Evolutionary conservation across 2,797 vertebrate genomes (phyloP).

Genomic region (Glossophaga mutica): DNA sequence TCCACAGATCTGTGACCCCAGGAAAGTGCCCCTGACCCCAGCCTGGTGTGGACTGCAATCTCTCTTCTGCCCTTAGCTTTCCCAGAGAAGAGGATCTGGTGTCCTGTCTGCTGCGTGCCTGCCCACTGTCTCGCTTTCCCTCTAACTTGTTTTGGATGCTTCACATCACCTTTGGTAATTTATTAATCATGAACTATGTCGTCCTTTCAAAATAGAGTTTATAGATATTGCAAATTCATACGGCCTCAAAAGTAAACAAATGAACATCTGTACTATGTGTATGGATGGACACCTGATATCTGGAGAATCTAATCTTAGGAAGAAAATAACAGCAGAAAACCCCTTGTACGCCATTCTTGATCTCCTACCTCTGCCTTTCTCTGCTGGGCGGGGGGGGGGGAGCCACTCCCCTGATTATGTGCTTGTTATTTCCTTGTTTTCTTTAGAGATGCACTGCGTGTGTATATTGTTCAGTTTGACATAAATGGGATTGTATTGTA

Average conservation of each 20-base stretch:
- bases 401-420: background rate
- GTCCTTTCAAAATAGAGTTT: background rate
- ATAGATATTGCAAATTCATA: background rate
- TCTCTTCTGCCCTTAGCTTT: background rate
- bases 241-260: background rate
- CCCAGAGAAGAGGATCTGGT: background rate
- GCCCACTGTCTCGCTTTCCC: background rate
- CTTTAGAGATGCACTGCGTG: background rate
- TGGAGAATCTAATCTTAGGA: background rate
- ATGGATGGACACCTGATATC: background rate
- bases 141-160: background rate
- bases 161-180: background rate
- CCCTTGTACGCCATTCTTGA: background rate
- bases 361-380: background rate
- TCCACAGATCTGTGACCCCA: background rate
- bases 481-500: background rate
- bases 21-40: background rate
- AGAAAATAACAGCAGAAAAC: background rate
- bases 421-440: background rate
- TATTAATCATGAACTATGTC: background rate
- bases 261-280: background rate
- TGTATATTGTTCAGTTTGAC: background rate
- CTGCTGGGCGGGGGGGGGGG: background rate
- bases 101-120: background rate
- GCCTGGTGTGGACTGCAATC: background rate